phyloP scores from a whole-genome alignment of 2,113 vertebrate genomes.

The Meleagris gallopavo region DNA sequence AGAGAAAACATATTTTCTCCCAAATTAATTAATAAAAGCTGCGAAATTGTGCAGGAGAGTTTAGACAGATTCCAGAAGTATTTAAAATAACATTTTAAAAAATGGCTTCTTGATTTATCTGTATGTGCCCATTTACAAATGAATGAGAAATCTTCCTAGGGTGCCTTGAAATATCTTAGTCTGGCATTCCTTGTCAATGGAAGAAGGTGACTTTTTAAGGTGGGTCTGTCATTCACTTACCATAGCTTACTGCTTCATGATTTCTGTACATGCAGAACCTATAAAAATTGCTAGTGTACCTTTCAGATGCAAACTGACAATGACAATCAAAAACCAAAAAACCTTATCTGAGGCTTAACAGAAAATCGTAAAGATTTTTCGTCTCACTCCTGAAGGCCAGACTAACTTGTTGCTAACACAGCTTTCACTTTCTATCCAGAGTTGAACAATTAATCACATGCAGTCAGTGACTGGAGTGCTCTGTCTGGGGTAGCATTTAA shows the following conservation, averaged over 20 bases:
- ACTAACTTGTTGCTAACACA: background rate
- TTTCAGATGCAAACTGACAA: background rate
- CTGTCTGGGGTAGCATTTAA: background rate
- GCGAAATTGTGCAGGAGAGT: background rate
- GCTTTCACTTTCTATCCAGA: constrained; percentile 7
- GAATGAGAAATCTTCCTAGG: background rate
- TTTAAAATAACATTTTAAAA: background rate
- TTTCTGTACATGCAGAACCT: background rate
- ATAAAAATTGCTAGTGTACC: background rate
- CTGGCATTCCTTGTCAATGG: background rate
- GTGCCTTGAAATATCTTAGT: background rate
- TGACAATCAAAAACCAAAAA: background rate
- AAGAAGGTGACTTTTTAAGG: background rate
- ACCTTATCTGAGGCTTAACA: background rate
- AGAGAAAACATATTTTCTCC: background rate
- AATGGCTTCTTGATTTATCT: background rate
- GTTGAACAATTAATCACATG: background rate
- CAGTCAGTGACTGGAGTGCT: background rate
- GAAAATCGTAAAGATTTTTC: background rate
- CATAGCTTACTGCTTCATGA: background rate
- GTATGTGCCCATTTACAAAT: background rate
- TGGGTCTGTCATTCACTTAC: background rate
- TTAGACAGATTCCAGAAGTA: background rate
- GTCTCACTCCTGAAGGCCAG: background rate
- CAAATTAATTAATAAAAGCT: background rate